A percentile compares a stretch with the other conserved stretches of the same genome.
Conservation (phyloP, 2,113 vertebrate species). For the Perognathus longimembris region DNA sequence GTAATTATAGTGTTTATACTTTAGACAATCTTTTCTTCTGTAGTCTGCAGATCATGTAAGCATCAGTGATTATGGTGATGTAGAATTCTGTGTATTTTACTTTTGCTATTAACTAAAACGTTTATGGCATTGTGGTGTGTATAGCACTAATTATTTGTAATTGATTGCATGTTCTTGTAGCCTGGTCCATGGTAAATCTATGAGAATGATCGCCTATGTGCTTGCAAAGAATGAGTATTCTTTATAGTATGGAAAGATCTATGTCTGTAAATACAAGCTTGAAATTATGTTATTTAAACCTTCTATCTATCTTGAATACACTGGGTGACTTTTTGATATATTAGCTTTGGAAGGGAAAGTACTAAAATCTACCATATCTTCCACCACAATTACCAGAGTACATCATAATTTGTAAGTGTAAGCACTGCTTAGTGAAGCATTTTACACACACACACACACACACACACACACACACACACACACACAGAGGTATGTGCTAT, state of each 20-base stretch:
- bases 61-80: not conserved
- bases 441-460: not conserved
- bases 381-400: not conserved
- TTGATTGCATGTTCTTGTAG: not conserved
- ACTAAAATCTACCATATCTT: conserved; percentile 30
- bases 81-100: not conserved
- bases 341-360: not conserved
- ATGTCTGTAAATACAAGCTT: not conserved
- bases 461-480: not conserved
- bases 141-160: not conserved
- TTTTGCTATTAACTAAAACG: not conserved
- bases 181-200: not conserved
- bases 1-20: not conserved
- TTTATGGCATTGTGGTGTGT: not conserved
- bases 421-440: not conserved
- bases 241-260: conserved; percentile 11
- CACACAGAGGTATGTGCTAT: not conserved
- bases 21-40: not conserved
- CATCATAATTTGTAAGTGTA: not conserved
- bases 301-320: not conserved
- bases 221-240: not conserved
- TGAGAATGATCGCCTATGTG: not conserved
- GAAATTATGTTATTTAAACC: conserved; percentile 30
- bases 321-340: conserved; percentile 12
- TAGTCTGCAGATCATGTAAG: not conserved